Evolutionary conservation across 2,113 vertebrate genomes (phyloP), one percentile per base, ranked within the genome.

Genomic region (Hucho hucho): DNA sequence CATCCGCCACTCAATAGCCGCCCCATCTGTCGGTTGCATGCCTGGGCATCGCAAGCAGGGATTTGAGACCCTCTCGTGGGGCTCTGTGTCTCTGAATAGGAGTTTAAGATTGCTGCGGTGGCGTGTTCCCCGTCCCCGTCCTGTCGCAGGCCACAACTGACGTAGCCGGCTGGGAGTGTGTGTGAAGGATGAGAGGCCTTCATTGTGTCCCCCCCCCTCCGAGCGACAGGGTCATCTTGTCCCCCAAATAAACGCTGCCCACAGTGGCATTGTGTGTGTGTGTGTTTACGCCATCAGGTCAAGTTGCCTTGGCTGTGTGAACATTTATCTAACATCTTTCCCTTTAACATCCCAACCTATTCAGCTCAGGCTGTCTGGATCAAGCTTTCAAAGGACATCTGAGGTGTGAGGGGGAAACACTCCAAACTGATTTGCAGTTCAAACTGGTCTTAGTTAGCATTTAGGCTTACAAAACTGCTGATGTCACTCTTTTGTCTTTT

Each of bases 191-290:
- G 91, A 90, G 90, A 91, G 90, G 88, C 87, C 83, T 88, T 86
- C 88, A 91, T 93, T 93, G 90, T 93, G 89, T 83, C 83, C 92
- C 49, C 86, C 82, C 88, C 87, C 89, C 92, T 14, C 87, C 82
- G 82, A 90, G 92, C 90, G 89, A 91, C 88, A 91, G 90, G 92
- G 92, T 93, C 90, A 93, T 90, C 91, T 91, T 92, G 92, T 92
- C 88, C 86, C 64, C 88, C 83, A 88, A 89, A 92, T 91, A 92
- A 91, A 91, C 72, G 82, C 80, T 87, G 90, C 89, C 88, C 89
- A 89, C 84, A 87, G 78, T 87, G 87, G 86, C 75, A 87, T 87
- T 90, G 87, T 43, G 37, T 11, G 7, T 11, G 7, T 43, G 37
- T 6, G 32, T 37, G 37, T 1, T 6, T 37, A 6, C 0, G 37